Percentiles rank a stretch among this genome's conserved stretches.
phyloP scores from a whole-genome alignment of 2,113 vertebrate genomes.

The Numenius arquata region DNA sequence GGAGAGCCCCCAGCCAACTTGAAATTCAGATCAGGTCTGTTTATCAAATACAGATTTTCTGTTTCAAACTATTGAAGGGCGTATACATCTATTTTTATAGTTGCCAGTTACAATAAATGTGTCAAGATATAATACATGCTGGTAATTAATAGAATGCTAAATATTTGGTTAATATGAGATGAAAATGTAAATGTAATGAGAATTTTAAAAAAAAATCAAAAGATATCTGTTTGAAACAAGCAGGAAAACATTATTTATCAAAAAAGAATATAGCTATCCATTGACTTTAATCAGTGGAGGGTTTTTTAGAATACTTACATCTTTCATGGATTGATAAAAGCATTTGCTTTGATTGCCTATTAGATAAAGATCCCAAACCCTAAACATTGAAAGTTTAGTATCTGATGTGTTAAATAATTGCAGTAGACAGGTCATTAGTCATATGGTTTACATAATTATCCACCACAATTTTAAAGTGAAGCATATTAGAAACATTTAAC shows the following conservation, averaged over 20 bases:
- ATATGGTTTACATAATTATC: constrained; percentile 27
- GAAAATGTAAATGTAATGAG: not conserved
- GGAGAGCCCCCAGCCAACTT: not conserved
- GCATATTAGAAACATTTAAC: not conserved
- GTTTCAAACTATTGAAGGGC: not conserved
- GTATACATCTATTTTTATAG: not conserved
- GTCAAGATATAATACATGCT: not conserved
- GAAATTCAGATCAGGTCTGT: not conserved
- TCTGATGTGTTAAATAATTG: constrained; percentile 44
- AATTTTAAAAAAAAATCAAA: not conserved
- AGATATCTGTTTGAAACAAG: not conserved
- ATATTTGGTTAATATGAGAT: not conserved
- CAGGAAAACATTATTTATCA: not conserved
- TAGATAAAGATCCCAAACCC: not conserved
- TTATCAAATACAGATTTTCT: not conserved
- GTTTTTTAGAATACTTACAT: not conserved
- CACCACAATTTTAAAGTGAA: constrained; percentile 5
- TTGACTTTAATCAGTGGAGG: not conserved
- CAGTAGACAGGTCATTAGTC: constrained; percentile 31
- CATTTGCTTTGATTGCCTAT: not conserved
- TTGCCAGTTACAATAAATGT: not conserved
- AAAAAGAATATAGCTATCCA: not conserved
- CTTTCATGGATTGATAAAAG: not conserved
- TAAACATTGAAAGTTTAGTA: constrained; percentile 14
- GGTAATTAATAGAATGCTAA: not conserved